phyloP scores from a whole-genome alignment of 23 tunicate genomes.

The Phallusia fumigata region DNA sequence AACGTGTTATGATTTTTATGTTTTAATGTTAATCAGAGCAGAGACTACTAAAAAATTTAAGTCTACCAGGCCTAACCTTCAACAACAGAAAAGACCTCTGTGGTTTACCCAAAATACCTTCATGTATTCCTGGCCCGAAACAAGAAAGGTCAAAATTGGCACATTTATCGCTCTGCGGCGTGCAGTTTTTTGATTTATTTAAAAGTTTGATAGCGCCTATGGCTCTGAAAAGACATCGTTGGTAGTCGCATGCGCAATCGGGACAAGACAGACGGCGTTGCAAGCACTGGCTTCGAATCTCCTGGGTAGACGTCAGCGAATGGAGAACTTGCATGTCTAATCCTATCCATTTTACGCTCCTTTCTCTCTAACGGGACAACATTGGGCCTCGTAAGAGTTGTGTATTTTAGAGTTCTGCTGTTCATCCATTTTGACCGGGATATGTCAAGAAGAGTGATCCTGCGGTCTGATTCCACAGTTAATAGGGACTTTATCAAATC shows the following conservation, averaged over 20 bases:
- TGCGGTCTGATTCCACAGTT: conserved; percentile 54
- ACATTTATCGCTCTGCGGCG: too few species aligned
- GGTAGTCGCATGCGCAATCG: conserved; percentile 72
- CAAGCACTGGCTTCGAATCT: neutral
- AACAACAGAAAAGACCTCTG: too few species aligned
- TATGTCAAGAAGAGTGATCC: conserved; percentile 69
- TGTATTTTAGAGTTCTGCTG: neutral
- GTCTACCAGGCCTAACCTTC: too few species aligned
- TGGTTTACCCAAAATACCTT: too few species aligned
- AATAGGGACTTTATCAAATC: conserved; percentile 29
- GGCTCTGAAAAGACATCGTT: neutral
- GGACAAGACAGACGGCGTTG: conserved; percentile 61
- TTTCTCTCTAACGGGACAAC: neutral
- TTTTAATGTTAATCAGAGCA: too few species aligned
- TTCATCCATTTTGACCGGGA: conserved; percentile 68
- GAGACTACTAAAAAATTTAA: too few species aligned
- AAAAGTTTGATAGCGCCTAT: neutral
- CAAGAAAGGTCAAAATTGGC: too few species aligned
- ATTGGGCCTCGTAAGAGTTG: neutral
- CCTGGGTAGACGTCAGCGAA: neutral
- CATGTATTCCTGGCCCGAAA: too few species aligned
- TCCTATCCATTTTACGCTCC: neutral
- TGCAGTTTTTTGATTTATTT: neutral
- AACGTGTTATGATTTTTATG: neutral
- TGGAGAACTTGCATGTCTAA: neutral